Evolutionary conservation across 2,113 vertebrate genomes (phyloP).

Genomic region (Suricata suricatta): DNA sequence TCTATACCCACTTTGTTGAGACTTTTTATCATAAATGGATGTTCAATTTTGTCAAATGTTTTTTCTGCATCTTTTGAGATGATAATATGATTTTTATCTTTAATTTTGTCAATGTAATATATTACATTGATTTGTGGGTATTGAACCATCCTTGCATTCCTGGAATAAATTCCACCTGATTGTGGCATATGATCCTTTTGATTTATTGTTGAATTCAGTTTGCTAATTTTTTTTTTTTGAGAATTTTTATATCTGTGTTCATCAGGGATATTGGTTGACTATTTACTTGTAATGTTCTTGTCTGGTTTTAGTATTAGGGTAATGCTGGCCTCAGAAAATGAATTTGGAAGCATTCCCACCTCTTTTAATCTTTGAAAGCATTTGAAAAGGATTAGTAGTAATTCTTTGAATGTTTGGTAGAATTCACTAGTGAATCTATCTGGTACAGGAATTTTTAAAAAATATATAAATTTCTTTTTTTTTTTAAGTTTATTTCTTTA

Average conservation of each 20-base stretch:
- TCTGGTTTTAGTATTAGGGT: neutral
- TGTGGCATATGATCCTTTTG: neutral
- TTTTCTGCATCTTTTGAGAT: neutral
- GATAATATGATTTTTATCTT: neutral
- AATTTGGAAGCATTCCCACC: neutral
- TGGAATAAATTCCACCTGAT: neutral
- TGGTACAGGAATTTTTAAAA: neutral
- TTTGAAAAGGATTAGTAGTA: neutral
- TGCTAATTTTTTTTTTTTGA: neutral
- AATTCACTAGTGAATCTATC: neutral
- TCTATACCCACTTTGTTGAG: neutral
- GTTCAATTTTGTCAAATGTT: neutral
- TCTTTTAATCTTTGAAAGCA: neutral
- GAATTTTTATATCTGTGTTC: neutral
- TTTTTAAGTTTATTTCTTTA: too few species aligned
- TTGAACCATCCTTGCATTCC: neutral
- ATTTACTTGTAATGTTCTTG: neutral
- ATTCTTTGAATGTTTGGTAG: neutral
- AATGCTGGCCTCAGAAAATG: neutral
- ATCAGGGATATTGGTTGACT: neutral
- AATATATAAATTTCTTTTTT: too few species aligned
- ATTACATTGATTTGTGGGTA: neutral
- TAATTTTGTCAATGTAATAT: neutral
- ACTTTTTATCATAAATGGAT: neutral
- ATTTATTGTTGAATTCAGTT: neutral